phyloP scores from a whole-genome alignment of 2,888 invertebrate genomes.

The Ptychoptera albimana region DNA sequence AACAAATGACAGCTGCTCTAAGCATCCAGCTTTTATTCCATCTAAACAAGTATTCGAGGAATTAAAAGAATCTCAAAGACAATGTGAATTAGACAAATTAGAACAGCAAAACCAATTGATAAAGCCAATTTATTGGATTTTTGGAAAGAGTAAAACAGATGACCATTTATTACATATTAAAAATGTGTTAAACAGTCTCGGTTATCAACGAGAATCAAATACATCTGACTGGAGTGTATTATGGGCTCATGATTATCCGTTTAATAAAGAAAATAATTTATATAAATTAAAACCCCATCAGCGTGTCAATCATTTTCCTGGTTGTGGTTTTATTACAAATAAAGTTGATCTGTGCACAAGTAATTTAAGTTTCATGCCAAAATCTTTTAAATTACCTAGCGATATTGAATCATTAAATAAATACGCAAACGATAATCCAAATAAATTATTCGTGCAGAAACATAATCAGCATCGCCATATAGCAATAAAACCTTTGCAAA shows the following conservation, averaged over 20 bases:
- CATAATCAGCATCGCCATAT: conserved; percentile 85
- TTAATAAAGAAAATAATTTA: conserved; percentile 27
- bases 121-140: conserved; percentile 40
- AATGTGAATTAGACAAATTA: no score
- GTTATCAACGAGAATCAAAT: conserved; percentile 44
- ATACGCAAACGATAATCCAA: conserved; percentile 48
- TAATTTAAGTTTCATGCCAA: conserved; percentile 62
- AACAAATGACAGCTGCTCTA: no score
- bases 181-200: conserved; percentile 56
- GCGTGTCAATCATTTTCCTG: conserved; percentile 86
- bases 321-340: conserved; percentile 82
- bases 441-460: conserved; percentile 75
- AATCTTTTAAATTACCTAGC: conserved; percentile 73
- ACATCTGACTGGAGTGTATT: conserved; percentile 63
- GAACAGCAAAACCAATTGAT: conserved; percentile 6
- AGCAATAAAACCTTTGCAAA: conserved; percentile 48
- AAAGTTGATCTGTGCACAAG: conserved; percentile 80
- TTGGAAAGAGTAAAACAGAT: conserved; percentile 35
- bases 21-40: no score
- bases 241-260: conserved; percentile 93
- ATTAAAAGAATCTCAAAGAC: no score
- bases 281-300: conserved; percentile 53
- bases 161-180: conserved; percentile 57
- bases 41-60: no score
- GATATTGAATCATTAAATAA: conserved; percentile 51